These are phyloP conservation scores for Notoglanidium macrostoma DNA, from an alignment of 2,797 vertebrate species.

Conservation along the genomic window DNA sequence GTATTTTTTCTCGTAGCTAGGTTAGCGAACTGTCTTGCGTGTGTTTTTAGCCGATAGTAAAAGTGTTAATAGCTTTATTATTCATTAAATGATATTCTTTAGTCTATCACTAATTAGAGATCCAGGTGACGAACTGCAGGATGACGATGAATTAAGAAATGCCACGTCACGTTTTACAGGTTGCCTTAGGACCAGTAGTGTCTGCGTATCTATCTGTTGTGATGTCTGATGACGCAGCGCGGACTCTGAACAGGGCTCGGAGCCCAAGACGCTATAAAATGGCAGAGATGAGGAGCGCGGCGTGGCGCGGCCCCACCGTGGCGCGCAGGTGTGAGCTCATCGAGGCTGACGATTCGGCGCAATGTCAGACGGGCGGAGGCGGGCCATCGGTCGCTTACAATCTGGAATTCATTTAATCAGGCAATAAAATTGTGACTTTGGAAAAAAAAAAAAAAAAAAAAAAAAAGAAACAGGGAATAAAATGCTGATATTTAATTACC, in stretches of 20 bases:
- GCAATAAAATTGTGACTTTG: not conserved
- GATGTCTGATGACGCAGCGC: not conserved
- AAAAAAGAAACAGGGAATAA: constrained; percentile 15
- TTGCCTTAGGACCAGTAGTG: not conserved
- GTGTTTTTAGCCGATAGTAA: not conserved
- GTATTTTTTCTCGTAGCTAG: not conserved
- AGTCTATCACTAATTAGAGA: not conserved
- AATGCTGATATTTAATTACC: constrained; percentile 44
- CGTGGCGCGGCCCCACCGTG: not conserved
- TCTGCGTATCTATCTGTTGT: not conserved
- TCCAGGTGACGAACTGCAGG: not conserved
- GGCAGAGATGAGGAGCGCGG: not conserved
- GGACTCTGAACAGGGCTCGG: not conserved
- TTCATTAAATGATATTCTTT: not conserved
- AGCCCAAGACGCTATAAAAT: too few species aligned
- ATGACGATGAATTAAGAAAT: not conserved
- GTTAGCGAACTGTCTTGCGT: not conserved
- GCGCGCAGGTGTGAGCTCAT: not conserved
- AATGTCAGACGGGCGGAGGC: not conserved
- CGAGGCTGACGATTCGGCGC: not conserved
- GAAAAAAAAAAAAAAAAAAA: not conserved
- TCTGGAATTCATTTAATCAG: not conserved
- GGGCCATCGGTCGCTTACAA: not conserved
- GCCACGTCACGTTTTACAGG: not conserved
- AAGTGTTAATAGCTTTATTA: not conserved